phyloP scores from a whole-genome alignment of 2,113 vertebrate species.

The Hiodon tergisus region DNA sequence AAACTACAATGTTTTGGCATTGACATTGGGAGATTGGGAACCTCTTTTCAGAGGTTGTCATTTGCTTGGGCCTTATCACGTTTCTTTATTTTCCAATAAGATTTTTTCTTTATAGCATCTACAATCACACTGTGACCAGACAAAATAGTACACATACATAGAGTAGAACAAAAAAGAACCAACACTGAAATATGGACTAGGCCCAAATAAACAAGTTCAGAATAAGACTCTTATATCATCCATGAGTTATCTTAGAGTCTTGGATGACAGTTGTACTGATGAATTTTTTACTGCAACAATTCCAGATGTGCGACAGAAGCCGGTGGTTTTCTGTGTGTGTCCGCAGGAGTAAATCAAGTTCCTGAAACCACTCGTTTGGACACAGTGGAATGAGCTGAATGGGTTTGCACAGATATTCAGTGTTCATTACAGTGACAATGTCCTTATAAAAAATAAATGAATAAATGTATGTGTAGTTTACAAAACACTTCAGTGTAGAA shows the following conservation, averaged over 20 bases:
- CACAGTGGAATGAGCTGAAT: neutral
- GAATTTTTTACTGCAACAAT: slow-evolving; percentile 13
- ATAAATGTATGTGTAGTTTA: no score
- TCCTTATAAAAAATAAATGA: no score
- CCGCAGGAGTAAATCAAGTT: neutral
- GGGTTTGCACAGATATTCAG: no score
- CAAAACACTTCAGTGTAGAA: no score
- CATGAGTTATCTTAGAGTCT: neutral
- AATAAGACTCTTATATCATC: slow-evolving; percentile 19
- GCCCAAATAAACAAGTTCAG: neutral
- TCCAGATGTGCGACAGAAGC: slow-evolving; percentile 12
- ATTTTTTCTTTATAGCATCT: no score
- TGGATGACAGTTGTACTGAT: neutral
- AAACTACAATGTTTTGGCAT: no score
- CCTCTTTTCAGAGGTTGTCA: no score
- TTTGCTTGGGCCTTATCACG: no score
- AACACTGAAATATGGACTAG: slow-evolving; percentile 2
- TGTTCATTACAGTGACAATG: no score
- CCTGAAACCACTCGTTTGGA: neutral
- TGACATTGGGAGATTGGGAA: no score
- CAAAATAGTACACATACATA: neutral
- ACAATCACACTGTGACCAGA: no score
- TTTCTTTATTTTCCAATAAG: no score
- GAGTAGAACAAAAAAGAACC: neutral
- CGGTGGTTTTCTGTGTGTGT: neutral